Percentiles rank a stretch among this genome's conserved stretches.
These are phyloP conservation scores for Iguana delicatissima DNA, from an alignment of 2,797 vertebrate genomes.

Conservation along the genomic window DNA sequence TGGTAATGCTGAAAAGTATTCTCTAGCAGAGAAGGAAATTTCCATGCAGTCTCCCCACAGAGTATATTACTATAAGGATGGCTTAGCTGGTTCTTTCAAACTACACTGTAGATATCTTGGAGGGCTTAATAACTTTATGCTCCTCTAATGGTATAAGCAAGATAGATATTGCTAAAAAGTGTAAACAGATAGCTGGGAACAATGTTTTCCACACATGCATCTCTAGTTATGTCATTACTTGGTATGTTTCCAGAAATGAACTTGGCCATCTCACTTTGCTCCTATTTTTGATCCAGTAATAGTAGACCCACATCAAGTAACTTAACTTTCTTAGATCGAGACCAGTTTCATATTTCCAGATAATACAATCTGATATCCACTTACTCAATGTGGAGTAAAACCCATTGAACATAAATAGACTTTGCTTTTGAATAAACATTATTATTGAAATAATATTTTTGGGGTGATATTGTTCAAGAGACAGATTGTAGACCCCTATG, in stretches of 20 bases:
- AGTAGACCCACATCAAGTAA: background rate
- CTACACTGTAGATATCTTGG: background rate
- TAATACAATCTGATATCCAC: no score
- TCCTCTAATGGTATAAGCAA: background rate
- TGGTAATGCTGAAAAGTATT: background rate
- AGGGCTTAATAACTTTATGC: background rate
- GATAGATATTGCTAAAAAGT: background rate
- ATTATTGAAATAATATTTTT: background rate
- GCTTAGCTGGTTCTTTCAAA: background rate
- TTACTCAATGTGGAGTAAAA: background rate
- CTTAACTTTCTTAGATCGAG: background rate
- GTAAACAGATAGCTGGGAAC: background rate
- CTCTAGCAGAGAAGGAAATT: conserved; percentile 10
- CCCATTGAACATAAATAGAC: background rate
- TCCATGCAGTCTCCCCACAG: background rate
- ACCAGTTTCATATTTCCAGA: background rate
- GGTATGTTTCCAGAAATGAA: conserved; percentile 1
- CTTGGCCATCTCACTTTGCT: background rate
- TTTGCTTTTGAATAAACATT: no score
- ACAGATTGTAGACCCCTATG: background rate
- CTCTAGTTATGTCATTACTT: background rate
- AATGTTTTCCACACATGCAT: background rate
- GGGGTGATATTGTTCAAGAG: background rate
- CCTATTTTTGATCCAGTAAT: background rate
- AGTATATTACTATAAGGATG: background rate